Evolutionary conservation across 2,113 vertebrate genomes (phyloP).

Genomic region (Alosa alosa): DNA sequence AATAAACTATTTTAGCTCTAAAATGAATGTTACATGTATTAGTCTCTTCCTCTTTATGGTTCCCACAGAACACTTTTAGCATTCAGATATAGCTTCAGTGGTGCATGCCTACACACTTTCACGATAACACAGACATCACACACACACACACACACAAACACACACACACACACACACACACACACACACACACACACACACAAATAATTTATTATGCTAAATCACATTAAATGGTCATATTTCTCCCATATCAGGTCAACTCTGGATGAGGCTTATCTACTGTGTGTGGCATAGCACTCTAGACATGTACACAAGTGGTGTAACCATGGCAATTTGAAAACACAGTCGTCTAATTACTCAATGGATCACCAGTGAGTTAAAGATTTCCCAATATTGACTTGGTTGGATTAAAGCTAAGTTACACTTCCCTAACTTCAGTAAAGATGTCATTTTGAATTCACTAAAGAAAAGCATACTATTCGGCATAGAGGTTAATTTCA

Average conservation of each 20-base stretch:
- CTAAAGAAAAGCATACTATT: not conserved
- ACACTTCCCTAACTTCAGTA: not conserved
- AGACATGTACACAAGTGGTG: not conserved
- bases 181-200: too few relatives aligned
- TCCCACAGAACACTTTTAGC: too few relatives aligned
- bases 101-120: too few relatives aligned
- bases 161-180: too few relatives aligned
- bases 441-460: not conserved
- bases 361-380: conserved; percentile 3
- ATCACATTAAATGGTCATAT: not conserved
- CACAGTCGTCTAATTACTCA: not conserved
- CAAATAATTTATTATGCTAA: too few relatives aligned
- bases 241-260: not conserved
- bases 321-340: not conserved
- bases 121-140: too few relatives aligned
- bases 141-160: too few relatives aligned
- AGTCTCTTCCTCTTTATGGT: too few relatives aligned
- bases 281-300: not conserved
- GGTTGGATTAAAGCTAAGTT: not conserved
- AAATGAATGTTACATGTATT: too few relatives aligned
- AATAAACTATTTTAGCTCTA: too few relatives aligned
- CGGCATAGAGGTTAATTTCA: not conserved
- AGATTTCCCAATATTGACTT: not conserved
- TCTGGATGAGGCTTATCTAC: not conserved
- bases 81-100: too few relatives aligned